A percentile compares a stretch with the other conserved stretches of the same genome.
These are phyloP conservation scores for Myanophis thanlyinensis DNA, from an alignment of 2,113 vertebrate genomes.

Conservation along the genomic window DNA sequence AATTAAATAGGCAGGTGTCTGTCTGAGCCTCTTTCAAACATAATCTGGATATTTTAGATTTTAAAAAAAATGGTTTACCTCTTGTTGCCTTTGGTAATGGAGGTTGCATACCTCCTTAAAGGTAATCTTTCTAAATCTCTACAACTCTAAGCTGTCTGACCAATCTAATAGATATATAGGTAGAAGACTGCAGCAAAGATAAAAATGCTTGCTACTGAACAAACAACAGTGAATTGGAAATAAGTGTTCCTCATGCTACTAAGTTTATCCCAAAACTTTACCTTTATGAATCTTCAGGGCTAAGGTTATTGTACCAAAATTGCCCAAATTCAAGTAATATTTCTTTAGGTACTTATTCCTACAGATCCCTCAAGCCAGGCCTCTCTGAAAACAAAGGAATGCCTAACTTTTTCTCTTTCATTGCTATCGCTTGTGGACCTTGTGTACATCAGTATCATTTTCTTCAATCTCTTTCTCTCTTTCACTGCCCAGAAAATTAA, in stretches of 20 bases:
- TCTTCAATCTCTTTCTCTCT: neutral
- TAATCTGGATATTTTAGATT: neutral
- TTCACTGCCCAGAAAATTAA: slow-evolving; percentile 57
- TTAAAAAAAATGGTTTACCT: neutral
- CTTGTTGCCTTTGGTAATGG: neutral
- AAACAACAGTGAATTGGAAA: neutral
- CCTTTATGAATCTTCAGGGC: neutral
- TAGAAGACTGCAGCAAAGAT: neutral
- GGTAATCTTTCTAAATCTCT: neutral
- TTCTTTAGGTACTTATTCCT: neutral
- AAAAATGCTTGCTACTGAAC: neutral
- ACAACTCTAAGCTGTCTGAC: neutral
- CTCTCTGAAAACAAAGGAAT: neutral
- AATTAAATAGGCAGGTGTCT: neutral
- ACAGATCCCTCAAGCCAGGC: neutral
- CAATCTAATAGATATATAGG: neutral
- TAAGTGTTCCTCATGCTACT: neutral
- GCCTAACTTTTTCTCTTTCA: neutral
- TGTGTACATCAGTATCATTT: neutral
- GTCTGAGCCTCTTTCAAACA: neutral
- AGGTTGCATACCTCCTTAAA: neutral
- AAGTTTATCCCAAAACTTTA: neutral
- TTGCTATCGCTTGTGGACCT: neutral
- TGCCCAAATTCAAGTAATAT: neutral
- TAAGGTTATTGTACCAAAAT: neutral